Percentiles rank a stretch among this genome's conserved stretches.
Conservation (phyloP, 2,797 vertebrate species). For the Pterois miles region DNA sequence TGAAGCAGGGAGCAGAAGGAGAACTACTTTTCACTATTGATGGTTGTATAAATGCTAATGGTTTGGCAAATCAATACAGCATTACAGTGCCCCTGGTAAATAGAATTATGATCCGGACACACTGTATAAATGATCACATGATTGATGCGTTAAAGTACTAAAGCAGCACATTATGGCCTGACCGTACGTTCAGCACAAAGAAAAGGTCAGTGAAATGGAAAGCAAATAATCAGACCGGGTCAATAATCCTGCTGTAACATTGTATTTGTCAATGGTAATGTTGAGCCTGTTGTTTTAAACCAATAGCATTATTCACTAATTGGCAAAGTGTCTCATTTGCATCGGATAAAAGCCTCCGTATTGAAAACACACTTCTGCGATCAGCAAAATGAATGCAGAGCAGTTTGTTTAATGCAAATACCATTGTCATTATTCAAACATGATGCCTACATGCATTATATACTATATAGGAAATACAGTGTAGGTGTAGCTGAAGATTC, state of each 20-base stretch:
- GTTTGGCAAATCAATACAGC: slow-evolving; percentile 70
- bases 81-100: slow-evolving; percentile 68
- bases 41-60: slow-evolving; percentile 75
- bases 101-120: slow-evolving; percentile 69
- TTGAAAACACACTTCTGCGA: slow-evolving; percentile 69
- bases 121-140: slow-evolving; percentile 65
- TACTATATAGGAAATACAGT: background rate
- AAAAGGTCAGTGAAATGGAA: slow-evolving; percentile 60
- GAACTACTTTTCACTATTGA: slow-evolving; percentile 68
- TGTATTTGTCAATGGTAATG: slow-evolving; percentile 48
- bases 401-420: slow-evolving; percentile 63
- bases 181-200: slow-evolving; percentile 40
- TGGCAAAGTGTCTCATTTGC: slow-evolving; percentile 72
- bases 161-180: slow-evolving; percentile 46
- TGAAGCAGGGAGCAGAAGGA: slow-evolving; percentile 53
- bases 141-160: slow-evolving; percentile 61
- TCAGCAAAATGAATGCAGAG: slow-evolving; percentile 63
- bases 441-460: slow-evolving; percentile 18
- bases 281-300: slow-evolving; percentile 56
- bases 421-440: slow-evolving; percentile 44
- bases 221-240: slow-evolving; percentile 54
- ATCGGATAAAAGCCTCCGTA: slow-evolving; percentile 56
- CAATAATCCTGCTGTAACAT: slow-evolving; percentile 52
- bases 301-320: slow-evolving; percentile 68
- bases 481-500: background rate